Evolutionary conservation across 1,140 invertebrate genomes (phyloP).

Genomic region (Pomacea maculata): DNA sequence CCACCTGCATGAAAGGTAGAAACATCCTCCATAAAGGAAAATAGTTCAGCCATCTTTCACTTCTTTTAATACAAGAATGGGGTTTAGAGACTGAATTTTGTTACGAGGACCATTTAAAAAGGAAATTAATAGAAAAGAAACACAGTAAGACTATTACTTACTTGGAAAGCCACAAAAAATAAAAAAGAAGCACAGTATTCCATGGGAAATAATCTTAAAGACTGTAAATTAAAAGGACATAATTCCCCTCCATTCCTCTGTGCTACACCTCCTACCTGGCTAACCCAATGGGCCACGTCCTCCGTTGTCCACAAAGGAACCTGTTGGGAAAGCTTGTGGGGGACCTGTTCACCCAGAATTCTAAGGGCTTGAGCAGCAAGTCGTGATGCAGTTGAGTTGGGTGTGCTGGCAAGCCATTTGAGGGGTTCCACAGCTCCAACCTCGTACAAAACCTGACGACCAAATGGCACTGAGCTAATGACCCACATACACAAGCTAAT

Average conservation of each 20-base stretch:
- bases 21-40: background rate
- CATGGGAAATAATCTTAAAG: too few relatives aligned
- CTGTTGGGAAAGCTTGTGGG: constrained; percentile 96
- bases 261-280: constrained; percentile 71
- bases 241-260: too few relatives aligned
- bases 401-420: constrained; percentile 92
- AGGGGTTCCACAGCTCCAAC: constrained; percentile 95
- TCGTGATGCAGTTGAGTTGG: constrained; percentile 96
- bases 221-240: too few relatives aligned
- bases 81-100: background rate
- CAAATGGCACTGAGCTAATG: background rate
- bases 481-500: background rate
- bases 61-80: background rate
- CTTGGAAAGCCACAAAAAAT: too few relatives aligned
- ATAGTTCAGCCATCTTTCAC: background rate
- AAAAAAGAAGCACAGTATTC: too few relatives aligned
- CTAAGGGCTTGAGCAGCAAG: constrained; percentile 95
- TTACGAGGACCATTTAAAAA: background rate
- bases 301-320: constrained; percentile 96
- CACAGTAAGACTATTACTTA: too few relatives aligned
- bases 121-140: background rate
- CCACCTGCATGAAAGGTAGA: constrained; percentile 68
- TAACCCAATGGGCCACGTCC: constrained; percentile 98
- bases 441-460: constrained; percentile 81
- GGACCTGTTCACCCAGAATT: constrained; percentile 95